Percentiles rank a stretch among this genome's conserved stretches.
Conservation (phyloP, 2,888 invertebrate genomes). For the Phengaris alcon region DNA sequence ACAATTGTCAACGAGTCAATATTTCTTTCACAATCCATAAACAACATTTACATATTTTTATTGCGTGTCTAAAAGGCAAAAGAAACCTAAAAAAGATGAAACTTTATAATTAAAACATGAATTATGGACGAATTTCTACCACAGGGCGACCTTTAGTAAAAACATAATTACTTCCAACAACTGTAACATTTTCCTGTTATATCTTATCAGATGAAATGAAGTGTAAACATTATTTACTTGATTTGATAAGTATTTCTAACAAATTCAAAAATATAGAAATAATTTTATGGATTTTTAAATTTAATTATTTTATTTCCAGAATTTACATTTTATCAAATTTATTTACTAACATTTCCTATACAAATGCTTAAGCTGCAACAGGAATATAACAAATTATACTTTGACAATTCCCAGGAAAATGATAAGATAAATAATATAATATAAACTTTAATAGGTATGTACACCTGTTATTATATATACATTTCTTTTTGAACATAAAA, state of each 20-base stretch:
- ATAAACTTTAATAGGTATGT: neutral
- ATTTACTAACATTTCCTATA: neutral
- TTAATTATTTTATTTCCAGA: neutral
- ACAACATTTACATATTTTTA: too few species aligned
- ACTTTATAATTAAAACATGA: too few species aligned
- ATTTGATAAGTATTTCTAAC: neutral
- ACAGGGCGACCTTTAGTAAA: neutral
- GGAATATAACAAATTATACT: neutral
- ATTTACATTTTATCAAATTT: neutral
- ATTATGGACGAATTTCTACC: too few species aligned
- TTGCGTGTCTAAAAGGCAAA: too few species aligned
- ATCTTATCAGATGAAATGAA: neutral
- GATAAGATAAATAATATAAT: neutral
- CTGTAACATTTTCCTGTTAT: neutral
- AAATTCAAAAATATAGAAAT: neutral
- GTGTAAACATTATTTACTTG: neutral
- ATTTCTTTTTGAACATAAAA: neutral
- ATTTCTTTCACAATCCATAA: too few species aligned
- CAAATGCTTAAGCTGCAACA: neutral
- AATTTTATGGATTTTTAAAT: neutral
- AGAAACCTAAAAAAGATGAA: too few species aligned
- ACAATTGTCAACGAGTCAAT: too few species aligned
- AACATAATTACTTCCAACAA: neutral
- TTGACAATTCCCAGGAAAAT: neutral
- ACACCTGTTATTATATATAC: neutral